Percentiles rank a stretch among this genome's conserved stretches.
phyloP scores from a whole-genome alignment of 2,888 invertebrate species.

The Furcula furcula region DNA sequence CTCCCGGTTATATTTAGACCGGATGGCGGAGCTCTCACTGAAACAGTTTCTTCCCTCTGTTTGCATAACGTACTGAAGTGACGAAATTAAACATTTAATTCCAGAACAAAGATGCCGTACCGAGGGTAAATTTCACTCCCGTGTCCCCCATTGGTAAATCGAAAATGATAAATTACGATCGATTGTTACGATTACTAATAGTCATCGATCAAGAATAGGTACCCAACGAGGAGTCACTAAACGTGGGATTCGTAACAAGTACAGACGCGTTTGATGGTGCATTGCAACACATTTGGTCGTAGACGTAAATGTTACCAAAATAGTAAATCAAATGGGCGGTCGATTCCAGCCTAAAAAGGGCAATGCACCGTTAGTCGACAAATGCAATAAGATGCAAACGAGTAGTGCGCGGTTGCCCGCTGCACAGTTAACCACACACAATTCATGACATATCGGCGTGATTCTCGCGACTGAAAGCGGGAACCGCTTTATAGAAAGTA shows the following conservation, averaged over 20 bases:
- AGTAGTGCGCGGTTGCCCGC: constrained; percentile 25
- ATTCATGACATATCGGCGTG: constrained; percentile 43
- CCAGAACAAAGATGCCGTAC: constrained; percentile 34
- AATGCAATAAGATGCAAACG: constrained; percentile 61
- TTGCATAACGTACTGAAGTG: constrained; percentile 57
- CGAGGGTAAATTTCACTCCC: neutral
- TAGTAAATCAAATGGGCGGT: constrained; percentile 45
- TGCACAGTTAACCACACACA: constrained; percentile 51
- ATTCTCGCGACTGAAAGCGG: constrained; percentile 32
- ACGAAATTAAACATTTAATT: constrained; percentile 43
- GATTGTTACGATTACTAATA: constrained; percentile 15
- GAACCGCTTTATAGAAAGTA: constrained; percentile 43
- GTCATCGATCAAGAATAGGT: constrained; percentile 8
- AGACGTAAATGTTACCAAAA: constrained; percentile 25
- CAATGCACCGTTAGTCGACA: constrained; percentile 55
- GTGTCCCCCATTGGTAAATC: neutral
- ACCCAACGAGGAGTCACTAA: constrained; percentile 7
- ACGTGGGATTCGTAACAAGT: constrained; percentile 9
- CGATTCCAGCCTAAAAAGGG: constrained; percentile 53
- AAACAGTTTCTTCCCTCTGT: constrained; percentile 69
- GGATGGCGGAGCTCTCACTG: constrained; percentile 66
- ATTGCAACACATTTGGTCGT: constrained; percentile 24
- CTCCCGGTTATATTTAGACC: constrained; percentile 72
- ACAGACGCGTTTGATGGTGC: constrained; percentile 9
- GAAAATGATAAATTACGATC: constrained; percentile 14